These are phyloP conservation scores for Chironex yamaguchii DNA, from an alignment of 30 jellyfish, hydroid and myxozoan species.

Conservation along the genomic window DNA sequence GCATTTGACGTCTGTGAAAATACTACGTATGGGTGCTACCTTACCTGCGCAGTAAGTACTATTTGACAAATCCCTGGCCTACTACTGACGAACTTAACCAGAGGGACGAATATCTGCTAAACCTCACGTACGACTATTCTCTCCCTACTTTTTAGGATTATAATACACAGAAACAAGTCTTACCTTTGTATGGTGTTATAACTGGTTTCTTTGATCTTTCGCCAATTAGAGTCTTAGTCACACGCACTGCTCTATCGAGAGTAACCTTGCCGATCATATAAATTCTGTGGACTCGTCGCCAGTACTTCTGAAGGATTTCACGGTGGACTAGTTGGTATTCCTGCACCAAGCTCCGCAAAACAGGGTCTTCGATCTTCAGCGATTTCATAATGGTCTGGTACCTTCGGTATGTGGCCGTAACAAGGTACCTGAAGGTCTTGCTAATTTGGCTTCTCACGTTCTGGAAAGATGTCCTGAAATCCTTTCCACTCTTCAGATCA, in stretches of 20 bases:
- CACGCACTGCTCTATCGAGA: slow-evolving; percentile 13
- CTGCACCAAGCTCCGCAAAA: background rate
- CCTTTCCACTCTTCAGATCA: slow-evolving; percentile 70
- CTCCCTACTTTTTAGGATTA: slow-evolving; percentile 12
- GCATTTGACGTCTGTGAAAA: no score
- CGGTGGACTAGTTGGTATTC: slow-evolving; percentile 55
- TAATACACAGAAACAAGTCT: background rate
- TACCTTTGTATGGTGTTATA: slow-evolving; percentile 56
- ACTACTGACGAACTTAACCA: no score
- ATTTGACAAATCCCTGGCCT: no score
- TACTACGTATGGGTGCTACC: no score
- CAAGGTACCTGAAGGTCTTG: slow-evolving; percentile 48
- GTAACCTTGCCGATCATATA: slow-evolving; percentile 49
- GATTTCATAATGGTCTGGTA: slow-evolving; percentile 1
- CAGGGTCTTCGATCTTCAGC: slow-evolving; percentile 52
- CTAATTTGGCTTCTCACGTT: slow-evolving; percentile 66
- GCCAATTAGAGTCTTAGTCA: slow-evolving; percentile 44
- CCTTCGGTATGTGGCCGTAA: slow-evolving; percentile 26
- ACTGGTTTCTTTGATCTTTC: slow-evolving; percentile 28
- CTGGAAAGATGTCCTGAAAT: slow-evolving; percentile 76
- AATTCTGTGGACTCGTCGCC: slow-evolving; percentile 42
- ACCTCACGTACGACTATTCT: background rate
- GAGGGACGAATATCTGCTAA: no score
- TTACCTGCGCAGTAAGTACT: no score
- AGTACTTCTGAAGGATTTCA: slow-evolving; percentile 58